Base-by-base conservation (phyloP, 2,113 vertebrate species). In the Myxocyprinus asiaticus region DNA sequence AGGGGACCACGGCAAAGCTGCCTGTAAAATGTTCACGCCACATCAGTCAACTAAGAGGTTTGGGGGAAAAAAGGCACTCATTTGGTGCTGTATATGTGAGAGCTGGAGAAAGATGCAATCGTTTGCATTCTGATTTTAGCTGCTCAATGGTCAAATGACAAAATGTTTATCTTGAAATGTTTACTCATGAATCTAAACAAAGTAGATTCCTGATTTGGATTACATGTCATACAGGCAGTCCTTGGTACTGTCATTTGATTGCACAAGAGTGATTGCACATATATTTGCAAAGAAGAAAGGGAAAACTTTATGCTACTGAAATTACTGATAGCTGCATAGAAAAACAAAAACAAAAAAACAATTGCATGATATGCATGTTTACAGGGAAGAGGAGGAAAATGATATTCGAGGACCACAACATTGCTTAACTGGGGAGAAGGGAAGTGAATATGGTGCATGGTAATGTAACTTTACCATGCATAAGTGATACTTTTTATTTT, bases 1-100 rank as follows among this genome's bases (percentile, higher is more conserved):
- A 53, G 67, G 55, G 55, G 71, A 42, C 45, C 22, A 10, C 33
- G 10, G 7, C 64, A 76, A 65, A 76, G 58, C 65, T 78, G 75
- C 73, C 78, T 69, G 50, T 55, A 68, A 80, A 74, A 74, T 33
- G 22, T 80, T 80, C 69, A 80, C 45, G 65, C 74, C 53, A 55
- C 69, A 81, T 78, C 78, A 85, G 50, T 81, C 47, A 79, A 53
- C 9, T 47, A 1, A 22, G 67, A 15, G 67, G 33, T 76, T 67
- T n/a, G 56, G 17, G 9, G 45, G 22, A 58, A 75, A 76, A 74
- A 80, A 22, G 51, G 58, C 45, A 12, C 43, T 67, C n/a, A 17
- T 44, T 14, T 10, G 70, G 48, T 50, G 58, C 61, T 6, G 5
- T 53, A 9, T 17, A 15, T 56, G 11, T 42, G 63, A 15, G 7